Evolutionary conservation across 2,113 vertebrate species (phyloP).

Genomic region (Pelecanus crispus): DNA sequence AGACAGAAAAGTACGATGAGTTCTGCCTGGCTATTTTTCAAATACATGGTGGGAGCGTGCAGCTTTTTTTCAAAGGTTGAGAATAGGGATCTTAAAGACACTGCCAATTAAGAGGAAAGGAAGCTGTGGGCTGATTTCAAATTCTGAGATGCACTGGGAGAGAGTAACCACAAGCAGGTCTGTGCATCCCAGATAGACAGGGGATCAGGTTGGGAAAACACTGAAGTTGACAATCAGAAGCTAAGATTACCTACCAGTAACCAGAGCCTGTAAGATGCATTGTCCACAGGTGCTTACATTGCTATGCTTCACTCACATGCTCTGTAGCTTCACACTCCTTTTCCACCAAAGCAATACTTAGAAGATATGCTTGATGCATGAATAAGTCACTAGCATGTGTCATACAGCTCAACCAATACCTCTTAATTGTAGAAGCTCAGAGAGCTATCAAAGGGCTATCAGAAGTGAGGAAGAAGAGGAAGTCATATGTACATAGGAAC

Average conservation of each 20-base stretch:
- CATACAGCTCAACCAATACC: background rate
- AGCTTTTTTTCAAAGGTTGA: background rate
- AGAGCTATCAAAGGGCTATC: background rate
- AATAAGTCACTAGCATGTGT: background rate
- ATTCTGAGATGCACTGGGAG: background rate
- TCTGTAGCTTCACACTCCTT: background rate
- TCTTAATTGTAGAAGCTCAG: background rate
- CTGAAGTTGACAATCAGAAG: background rate
- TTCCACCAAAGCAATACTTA: background rate
- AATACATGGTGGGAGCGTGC: background rate
- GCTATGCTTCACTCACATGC: background rate
- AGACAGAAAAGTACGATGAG: background rate
- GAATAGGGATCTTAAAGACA: background rate
- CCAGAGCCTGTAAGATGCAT: background rate
- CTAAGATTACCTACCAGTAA: background rate
- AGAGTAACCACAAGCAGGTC: background rate
- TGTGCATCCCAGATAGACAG: background rate
- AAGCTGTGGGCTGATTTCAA: background rate
- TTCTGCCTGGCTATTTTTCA: background rate
- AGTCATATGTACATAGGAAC: background rate
- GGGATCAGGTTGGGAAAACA: background rate
- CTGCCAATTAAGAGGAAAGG: background rate
- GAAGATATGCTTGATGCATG: background rate
- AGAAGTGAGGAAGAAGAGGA: background rate
- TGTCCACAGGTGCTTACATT: background rate